Evolutionary conservation across 2,113 vertebrate genomes (phyloP), one percentile per base, ranked within the genome.

Genomic region (Epinephelus fuscoguttatus): DNA sequence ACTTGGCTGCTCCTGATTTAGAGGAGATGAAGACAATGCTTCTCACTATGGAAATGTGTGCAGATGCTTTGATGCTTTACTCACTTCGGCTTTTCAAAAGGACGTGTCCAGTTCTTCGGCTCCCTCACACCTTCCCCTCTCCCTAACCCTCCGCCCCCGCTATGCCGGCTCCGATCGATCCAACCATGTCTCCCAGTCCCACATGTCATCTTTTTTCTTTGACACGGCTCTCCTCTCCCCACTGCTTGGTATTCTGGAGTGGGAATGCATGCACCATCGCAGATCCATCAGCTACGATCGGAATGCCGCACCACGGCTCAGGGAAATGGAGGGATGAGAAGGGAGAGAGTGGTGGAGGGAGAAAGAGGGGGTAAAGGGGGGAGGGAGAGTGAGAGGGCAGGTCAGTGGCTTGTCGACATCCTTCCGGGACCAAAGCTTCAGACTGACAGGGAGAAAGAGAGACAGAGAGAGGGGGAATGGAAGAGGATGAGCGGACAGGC

Each of bases 161-260:
- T 68, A 27, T 25, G 66, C 70, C 27, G 53, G 72, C 82, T 92
- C 61, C 64, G 80, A 95, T 95, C 93, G 93, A 95, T 95, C 93
- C 78, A 62, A 82, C 92, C 85, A 78, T 84, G 93, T 94, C 94
- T 94, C 89, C 76, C 82, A 90, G 90, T 94, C 94, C 93, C 92
- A 88, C 90, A 87, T 92, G 93, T 95, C 94, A 95, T 95, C 91
- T 95, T 94, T 94, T 94, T 91, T 93, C 88, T 92, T 91, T 94
- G 93, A 93, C 94, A 93, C 84, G 15, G 87, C 86, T 77, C 91
- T 84, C 82, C 87, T 88, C 86, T 85, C 85, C 57, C 52, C 69
- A 67, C 95, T 95, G 94, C 88, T 96, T 95, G 93, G 93, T 95
- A 95, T 95, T 94, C 94, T 74, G 85, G 88, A 84, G 89, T 63